A percentile compares a stretch with the other conserved stretches of the same genome.
Evolutionary conservation across 2,113 vertebrate species (phyloP).

Genomic region (Menura novaehollandiae): DNA sequence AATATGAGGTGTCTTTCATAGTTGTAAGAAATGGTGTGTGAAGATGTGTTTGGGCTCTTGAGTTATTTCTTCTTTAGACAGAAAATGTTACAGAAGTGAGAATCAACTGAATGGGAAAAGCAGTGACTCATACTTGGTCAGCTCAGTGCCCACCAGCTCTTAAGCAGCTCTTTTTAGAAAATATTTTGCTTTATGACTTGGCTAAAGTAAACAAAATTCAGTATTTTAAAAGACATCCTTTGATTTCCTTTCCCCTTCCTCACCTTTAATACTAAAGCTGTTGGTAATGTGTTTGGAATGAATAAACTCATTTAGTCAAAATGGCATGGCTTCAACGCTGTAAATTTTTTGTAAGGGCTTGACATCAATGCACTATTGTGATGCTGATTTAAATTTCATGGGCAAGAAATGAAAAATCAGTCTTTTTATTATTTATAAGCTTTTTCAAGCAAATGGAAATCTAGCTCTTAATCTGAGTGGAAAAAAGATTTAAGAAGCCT

Average conservation of each 20-base stretch:
- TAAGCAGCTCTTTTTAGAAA: conserved; percentile 26
- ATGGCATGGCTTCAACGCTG: conserved; percentile 38
- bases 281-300: conserved; percentile 47
- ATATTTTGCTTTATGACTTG: conserved; percentile 30
- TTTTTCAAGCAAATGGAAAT: conserved; percentile 14
- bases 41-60: background rate
- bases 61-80: background rate
- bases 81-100: background rate
- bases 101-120: conserved; percentile 11
- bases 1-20: background rate
- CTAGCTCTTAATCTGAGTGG: background rate
- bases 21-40: background rate
- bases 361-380: conserved; percentile 43
- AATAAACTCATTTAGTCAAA: conserved; percentile 56
- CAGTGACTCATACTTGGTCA: conserved; percentile 7
- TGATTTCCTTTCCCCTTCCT: conserved; percentile 47
- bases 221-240: conserved; percentile 52
- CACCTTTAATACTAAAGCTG: conserved; percentile 40
- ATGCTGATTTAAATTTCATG: conserved; percentile 47
- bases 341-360: conserved; percentile 33
- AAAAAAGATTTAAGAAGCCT: background rate
- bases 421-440: conserved; percentile 14
- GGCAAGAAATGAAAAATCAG: conserved; percentile 32
- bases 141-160: conserved; percentile 4
- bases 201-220: conserved; percentile 28